Evolutionary conservation across 2,113 vertebrate species (phyloP).

Genomic region (Brachyhypopomus occidentalis): DNA sequence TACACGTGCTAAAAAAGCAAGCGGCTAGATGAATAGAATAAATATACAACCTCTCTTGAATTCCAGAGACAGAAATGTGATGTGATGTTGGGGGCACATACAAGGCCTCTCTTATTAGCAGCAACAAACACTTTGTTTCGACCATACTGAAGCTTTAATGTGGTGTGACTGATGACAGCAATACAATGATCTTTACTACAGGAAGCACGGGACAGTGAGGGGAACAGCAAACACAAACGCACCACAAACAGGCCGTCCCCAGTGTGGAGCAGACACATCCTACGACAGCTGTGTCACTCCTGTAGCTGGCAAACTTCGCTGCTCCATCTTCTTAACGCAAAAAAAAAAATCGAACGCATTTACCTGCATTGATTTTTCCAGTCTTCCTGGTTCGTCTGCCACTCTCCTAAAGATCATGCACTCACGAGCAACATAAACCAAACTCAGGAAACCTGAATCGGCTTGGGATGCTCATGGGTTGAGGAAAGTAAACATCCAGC

Average conservation of each 20-base stretch:
- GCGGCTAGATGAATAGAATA: no score
- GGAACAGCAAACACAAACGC: conserved; percentile 35
- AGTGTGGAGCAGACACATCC: neutral
- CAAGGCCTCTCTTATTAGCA: conserved; percentile 4
- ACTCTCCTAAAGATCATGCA: conserved; percentile 38
- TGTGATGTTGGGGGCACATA: no score
- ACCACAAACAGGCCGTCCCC: conserved; percentile 10
- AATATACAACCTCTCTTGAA: neutral
- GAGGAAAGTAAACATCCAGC: neutral
- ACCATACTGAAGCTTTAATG: conserved; percentile 21
- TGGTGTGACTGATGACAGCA: conserved; percentile 25
- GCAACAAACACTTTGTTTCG: neutral
- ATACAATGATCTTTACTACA: conserved; percentile 41
- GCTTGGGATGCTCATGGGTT: neutral
- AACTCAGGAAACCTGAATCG: neutral
- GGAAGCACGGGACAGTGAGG: conserved; percentile 36
- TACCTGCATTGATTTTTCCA: conserved; percentile 46
- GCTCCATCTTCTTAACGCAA: conserved; percentile 32
- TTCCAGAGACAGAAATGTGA: neutral
- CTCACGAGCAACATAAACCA: neutral
- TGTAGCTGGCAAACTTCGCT: neutral
- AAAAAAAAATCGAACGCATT: conserved; percentile 46
- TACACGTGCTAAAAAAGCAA: no score
- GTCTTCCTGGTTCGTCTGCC: conserved; percentile 13
- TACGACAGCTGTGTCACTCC: neutral